These are phyloP conservation scores for Eupithecia centaureata DNA, from an alignment of 2,888 invertebrate genomes.

Conservation along the genomic window DNA sequence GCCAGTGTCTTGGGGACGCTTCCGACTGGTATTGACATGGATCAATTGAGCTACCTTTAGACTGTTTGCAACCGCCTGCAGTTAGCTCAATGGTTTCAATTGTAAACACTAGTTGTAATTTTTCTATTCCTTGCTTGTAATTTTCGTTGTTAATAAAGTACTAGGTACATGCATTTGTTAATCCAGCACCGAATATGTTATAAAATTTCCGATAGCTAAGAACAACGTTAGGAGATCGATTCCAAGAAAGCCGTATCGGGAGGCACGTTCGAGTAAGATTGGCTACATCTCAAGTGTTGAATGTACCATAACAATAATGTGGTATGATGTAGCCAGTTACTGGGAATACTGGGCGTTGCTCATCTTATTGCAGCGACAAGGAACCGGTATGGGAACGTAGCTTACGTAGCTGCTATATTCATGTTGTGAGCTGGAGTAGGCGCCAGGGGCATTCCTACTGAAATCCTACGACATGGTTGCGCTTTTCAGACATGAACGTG, in stretches of 20 bases:
- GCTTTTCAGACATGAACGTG: neutral
- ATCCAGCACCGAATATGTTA: constrained; percentile 41
- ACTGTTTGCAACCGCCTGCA: too few species aligned
- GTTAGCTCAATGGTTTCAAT: too few species aligned
- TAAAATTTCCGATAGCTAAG: constrained; percentile 56
- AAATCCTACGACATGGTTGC: neutral
- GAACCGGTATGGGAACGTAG: neutral
- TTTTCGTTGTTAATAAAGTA: too few species aligned
- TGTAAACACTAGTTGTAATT: too few species aligned
- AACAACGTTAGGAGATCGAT: constrained; percentile 65
- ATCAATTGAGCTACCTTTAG: too few species aligned
- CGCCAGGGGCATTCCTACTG: neutral
- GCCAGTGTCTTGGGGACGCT: too few species aligned
- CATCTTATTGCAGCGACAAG: neutral
- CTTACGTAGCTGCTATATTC: neutral
- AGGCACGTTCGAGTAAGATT: constrained; percentile 78
- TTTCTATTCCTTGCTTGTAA: too few species aligned
- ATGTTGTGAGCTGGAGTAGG: neutral
- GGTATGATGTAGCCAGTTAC: constrained; percentile 29
- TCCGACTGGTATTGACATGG: too few species aligned
- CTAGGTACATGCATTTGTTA: neutral
- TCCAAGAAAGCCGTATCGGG: constrained; percentile 78
- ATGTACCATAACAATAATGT: constrained; percentile 66
- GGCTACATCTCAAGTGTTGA: constrained; percentile 71
- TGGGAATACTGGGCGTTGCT: constrained; percentile 15